Evolutionary conservation across 2,888 invertebrate species (phyloP).

Genomic region (Deroplatys truncata): DNA sequence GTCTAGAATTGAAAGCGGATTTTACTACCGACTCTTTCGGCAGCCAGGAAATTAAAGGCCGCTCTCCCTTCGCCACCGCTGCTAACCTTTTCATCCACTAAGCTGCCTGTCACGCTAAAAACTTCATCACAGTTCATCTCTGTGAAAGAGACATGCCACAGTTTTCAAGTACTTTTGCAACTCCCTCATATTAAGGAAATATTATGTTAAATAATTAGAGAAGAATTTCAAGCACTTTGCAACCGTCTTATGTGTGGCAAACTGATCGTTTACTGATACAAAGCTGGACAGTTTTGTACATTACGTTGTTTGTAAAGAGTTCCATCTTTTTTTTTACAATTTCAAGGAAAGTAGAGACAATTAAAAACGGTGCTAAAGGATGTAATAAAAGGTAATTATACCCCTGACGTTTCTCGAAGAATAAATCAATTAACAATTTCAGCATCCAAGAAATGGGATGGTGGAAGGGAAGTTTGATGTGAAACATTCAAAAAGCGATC

Average conservation of each 20-base stretch:
- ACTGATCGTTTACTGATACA: neutral
- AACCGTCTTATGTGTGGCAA: neutral
- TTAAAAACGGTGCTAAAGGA: too few relatives aligned
- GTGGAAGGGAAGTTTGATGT: too few relatives aligned
- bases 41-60: neutral
- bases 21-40: neutral
- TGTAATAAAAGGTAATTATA: too few relatives aligned
- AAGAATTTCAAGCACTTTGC: neutral
- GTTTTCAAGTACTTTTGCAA: neutral
- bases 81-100: neutral
- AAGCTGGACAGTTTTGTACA: neutral
- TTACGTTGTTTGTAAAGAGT: too few relatives aligned
- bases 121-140: neutral
- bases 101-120: neutral
- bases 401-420: too few relatives aligned
- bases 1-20: neutral
- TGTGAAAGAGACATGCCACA: neutral
- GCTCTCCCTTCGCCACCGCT: neutral
- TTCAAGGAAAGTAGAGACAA: too few relatives aligned
- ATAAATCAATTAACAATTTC: too few relatives aligned
- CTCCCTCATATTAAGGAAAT: neutral
- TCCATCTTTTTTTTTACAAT: too few relatives aligned
- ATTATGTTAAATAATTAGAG: neutral
- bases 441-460: too few relatives aligned
- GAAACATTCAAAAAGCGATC: too few relatives aligned